Base-by-base conservation (phyloP, 2,113 vertebrate genomes). In the Trematomus loennbergii region DNA sequence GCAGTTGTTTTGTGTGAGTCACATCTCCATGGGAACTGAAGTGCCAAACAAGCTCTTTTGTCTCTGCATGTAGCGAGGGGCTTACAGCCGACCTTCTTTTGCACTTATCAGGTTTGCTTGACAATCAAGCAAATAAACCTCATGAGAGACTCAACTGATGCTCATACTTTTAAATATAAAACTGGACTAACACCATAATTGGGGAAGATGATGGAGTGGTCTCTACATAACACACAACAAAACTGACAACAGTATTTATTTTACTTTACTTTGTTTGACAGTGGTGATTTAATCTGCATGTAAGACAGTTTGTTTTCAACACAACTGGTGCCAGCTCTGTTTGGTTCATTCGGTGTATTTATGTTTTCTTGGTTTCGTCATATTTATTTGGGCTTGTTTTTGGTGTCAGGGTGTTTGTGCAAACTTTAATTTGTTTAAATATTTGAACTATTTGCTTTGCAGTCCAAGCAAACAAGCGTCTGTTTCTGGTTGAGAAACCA, bases 61-160 rank as follows among this genome's bases (percentile, higher is more conserved):
- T 53, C 18, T 17, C 78, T 48, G 75, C 89, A 90, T 91, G 91
- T 33, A 15, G 12, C n/a, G 2, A 70, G 72, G 16, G 7, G 40
- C 25, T 58, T 55, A 72, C 58, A 55, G 50, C 25, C 0, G 12
- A 65, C 65, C 77, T 80, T 89, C 60, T 87, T 86, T 83, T 95
- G 90, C 94, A 82, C 85, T 72, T 81, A 59, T 68, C 61, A 62
- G 83, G 75, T 82, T 76, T 84, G 82, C 86, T 89, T 74, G 85
- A 88, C 86, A 86, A 84, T 91, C 82, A 84, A 71, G 64, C 64
- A 78, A 74, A 69, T 68, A 64, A 73, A 22, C 13, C 25, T 2
- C 0, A 1, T 50, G 12, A 67, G 62, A 53, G 43, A 20, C 82
- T 65, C 6, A 55, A 16, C 25, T 33, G 36, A n/a, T 8, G 43